Base-by-base conservation (phyloP, 1,140 invertebrate genomes). In the Pseudomyrmex flavicornis region DNA sequence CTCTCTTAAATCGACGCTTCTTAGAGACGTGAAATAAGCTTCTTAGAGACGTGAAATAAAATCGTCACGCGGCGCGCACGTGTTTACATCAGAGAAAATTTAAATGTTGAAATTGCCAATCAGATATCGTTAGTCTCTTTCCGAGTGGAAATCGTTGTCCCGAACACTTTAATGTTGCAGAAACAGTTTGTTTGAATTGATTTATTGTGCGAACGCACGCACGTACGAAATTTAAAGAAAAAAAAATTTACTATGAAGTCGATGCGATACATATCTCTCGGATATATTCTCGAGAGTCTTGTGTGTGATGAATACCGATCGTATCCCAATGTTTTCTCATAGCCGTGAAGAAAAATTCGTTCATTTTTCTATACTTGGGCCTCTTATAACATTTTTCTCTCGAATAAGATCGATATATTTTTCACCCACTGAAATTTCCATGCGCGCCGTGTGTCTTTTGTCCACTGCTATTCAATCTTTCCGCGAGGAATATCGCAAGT, bases 241-340 rank as follows among this genome's bases (percentile, higher is more conserved):
- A 59, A 70, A 70, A 70, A 80, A 79, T 72, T 80, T 48, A 80
- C 20, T 10, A 48, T n/a, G 17, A 46, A 50, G 70, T 80, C 48
- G 8, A 17, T 22, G 56, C 63, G 44, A 79, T 79, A 26, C 15
- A 79, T 79, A 56, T 72, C 35, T 80, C 56, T 80, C 35, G 48
- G 8, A 46, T 7, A 54, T 7, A 44, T 7, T 35, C 7, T 10
- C 44, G 35, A 3, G 22, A 12, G 26, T n/a, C 35, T 17, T 13
- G 58, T 13, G 17, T 44, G 44, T 54, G 35, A 9, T 46, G 76
- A 70, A 80, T 80, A 72, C 66, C 22, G 66, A 80, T 80, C 66
- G 20, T 46, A 72, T 80, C 46, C n/a, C 76, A 22, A 72, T 72
- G 66, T 80, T 80, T 80, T 50, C 20, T 61, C 22, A 20, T 35